Evolutionary conservation across 2,888 invertebrate genomes (phyloP).

Genomic region (Dryococelus australis): DNA sequence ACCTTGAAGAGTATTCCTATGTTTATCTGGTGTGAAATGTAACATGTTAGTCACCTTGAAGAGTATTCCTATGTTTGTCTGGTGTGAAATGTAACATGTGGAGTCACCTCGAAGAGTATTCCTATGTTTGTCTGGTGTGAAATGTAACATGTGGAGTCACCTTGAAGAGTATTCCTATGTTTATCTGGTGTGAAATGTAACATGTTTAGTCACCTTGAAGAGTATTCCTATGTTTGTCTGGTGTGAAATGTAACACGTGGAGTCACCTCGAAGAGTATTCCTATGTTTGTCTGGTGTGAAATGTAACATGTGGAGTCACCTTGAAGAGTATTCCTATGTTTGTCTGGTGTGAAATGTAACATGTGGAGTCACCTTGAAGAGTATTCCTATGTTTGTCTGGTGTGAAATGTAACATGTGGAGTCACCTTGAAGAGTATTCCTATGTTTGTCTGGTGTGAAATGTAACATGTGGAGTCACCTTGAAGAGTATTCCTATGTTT

Average conservation of each 20-base stretch:
- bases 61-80: conserved; percentile 87
- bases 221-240: conserved; percentile 87
- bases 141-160: conserved; percentile 60
- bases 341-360: too few species aligned
- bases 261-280: conserved; percentile 90
- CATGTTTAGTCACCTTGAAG: conserved; percentile 74
- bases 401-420: too few species aligned
- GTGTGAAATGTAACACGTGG: too few species aligned
- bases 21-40: too few species aligned
- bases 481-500: conserved; percentile 94
- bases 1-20: conserved; percentile 96
- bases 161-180: conserved; percentile 94
- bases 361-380: conserved; percentile 78
- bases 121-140: conserved; percentile 70
- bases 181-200: too few species aligned
- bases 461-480: conserved; percentile 66
- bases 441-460: conserved; percentile 62
- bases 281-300: conserved; percentile 66
- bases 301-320: conserved; percentile 62
- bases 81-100: too few species aligned
- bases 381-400: conserved; percentile 82
- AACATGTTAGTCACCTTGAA: conserved; percentile 77
- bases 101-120: conserved; percentile 87
- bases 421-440: conserved; percentile 92
- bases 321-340: conserved; percentile 95